Evolutionary conservation across 2,888 invertebrate species (phyloP), one percentile per base, ranked within the genome.

Genomic region (Chymomyza caudatula): DNA sequence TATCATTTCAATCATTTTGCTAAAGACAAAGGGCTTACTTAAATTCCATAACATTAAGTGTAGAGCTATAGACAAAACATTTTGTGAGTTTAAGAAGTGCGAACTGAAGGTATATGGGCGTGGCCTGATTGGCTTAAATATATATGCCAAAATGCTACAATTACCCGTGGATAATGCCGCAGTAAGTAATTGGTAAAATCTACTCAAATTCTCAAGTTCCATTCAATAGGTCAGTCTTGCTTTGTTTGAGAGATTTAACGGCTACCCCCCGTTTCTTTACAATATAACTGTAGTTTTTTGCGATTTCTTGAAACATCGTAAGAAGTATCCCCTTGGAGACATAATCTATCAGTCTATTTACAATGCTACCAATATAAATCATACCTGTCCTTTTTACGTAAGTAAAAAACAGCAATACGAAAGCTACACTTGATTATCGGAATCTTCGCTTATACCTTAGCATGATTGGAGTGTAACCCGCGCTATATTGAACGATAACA

Each of bases 261-360:
- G 74, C 20, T 79, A 79, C 67, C 71, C 43, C 0, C 69, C 78
- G 0, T 75, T 63, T 42, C 25, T 79, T 11, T 43, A 80, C 1
- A 82, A 81, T 53, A 63, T 68, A 17, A 73, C 65, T 4, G 13
- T 73, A 0, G 79, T 82, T 44, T 79, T 63, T 5, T 79, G 78
- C 47, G 67, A 65, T 44, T 79, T 74, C 43, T 67, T 79, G 70
- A 60, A 65, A 6, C 74, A 76, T 55, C 70, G 71, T 1, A 54
- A 47, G 17, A 63, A 67, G 0, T 63, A 77, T 60, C 11, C 57
- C 3, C 49, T 82, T 4, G 62, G 77, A 2, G 13, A 76, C 1
- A 47, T 65, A 0, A 22, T 79, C 15, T 71, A 70, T 29, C 58
- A 59, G 11, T 57, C 49, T 0, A 65, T 71, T 42, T 3, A 55